phyloP scores from a whole-genome alignment of 1,140 invertebrate species.

The Doryteuthis pealeii region DNA sequence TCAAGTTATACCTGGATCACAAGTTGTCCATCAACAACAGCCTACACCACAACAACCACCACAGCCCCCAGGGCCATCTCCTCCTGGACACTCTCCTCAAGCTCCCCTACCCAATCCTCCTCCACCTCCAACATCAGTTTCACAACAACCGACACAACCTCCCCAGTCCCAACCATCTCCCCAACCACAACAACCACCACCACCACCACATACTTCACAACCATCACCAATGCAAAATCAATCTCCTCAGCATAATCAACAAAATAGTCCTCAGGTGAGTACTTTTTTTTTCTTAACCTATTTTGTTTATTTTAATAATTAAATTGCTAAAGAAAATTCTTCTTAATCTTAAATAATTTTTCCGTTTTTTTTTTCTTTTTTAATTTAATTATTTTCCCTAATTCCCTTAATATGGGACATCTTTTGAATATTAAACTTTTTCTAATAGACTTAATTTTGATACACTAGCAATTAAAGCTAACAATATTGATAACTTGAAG shows the following conservation, averaged over 20 bases:
- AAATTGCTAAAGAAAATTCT: no score
- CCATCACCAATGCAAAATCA: constrained; percentile 13
- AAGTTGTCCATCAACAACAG: background rate
- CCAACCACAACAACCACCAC: constrained; percentile 20
- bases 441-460: no score
- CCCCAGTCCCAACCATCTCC: constrained; percentile 17
- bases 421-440: no score
- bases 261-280: constrained; percentile 3
- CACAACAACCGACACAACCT: constrained; percentile 12
- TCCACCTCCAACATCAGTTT: constrained; percentile 25
- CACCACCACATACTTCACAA: constrained; percentile 18
- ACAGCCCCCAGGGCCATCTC: background rate
- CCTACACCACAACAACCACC: constrained; percentile 5
- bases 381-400: no score
- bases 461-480: no score
- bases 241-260: constrained; percentile 15
- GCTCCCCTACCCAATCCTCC: constrained; percentile 20
- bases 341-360: no score
- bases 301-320: background rate
- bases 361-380: no score
- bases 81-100: constrained; percentile 7
- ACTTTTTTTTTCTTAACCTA: background rate
- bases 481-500: no score
- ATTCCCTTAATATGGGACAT: no score
- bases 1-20: background rate